Evolutionary conservation across 30 jellyfish, hydroid and myxozoan genomes (phyloP), one percentile per base, ranked within the genome.

Genomic region (Pseudorhiza aurosa): DNA sequence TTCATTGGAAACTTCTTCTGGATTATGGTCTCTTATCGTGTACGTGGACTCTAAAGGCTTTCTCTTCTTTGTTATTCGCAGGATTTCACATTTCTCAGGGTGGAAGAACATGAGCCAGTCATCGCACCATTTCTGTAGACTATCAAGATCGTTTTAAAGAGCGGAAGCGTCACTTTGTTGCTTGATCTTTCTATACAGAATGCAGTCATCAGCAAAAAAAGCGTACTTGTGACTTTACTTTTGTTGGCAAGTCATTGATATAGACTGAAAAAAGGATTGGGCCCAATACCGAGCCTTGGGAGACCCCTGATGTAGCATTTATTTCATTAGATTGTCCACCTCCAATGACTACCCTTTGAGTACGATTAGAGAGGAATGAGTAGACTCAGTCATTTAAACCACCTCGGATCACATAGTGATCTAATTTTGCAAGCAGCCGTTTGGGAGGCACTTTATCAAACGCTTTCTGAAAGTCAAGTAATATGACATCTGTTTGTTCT

Each of bases 241-340:
- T 36, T 53, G n/a, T 72, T 33, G 75, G 86, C 74, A 72, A 35
- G 31, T 72, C 74, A 1, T 72, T 55, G 63, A 47, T 72, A 31
- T 28, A 72, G 40, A 65, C 40, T 14, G 80, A 35, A 65, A 65
- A 65, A 40, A 35, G 62, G 3, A 42, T 30, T n/a, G 86, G 75
- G 43, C 86, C 86, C 46, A 50, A 36, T 28, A 72, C 64, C 35
- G 75, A 72, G 43, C 86, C 86, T 72, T 72, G 86, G 27, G 64
- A 62, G 86, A 72, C 63, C 56, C 74, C 75, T 50, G 86, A 51
- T 30, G 60, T 31, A 55, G 53, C 77, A 14, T 35, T 35, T 26
- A 19, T 2, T 47, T 47, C 25, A n/a, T n/a, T n/a, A 8, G 62
- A 30, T 8, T 63, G 30, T 63, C 21, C 45, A 22, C 58, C 77